phyloP scores from a whole-genome alignment of 2,113 vertebrate species.

The Symphodus melops region DNA sequence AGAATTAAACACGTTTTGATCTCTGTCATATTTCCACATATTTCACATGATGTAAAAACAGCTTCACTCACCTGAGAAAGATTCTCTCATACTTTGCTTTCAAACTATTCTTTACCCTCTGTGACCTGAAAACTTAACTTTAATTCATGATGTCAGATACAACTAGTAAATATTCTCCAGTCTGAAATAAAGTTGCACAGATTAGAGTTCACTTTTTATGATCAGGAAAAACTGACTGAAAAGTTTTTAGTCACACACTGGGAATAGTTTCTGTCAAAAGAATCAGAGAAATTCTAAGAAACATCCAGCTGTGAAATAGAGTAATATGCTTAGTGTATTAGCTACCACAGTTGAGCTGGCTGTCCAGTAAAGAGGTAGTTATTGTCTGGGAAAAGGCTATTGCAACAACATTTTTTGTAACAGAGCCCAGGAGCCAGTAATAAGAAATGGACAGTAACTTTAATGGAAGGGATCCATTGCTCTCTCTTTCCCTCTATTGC shows the following conservation, averaged over 20 bases:
- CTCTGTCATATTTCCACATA: too few relatives aligned
- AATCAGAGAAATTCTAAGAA: constrained; percentile 61
- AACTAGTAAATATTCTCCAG: constrained; percentile 22
- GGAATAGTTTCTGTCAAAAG: constrained; percentile 67
- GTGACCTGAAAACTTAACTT: constrained; percentile 6
- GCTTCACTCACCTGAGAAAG: too few relatives aligned
- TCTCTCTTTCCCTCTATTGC: constrained; percentile 33
- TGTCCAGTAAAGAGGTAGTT: constrained; percentile 42
- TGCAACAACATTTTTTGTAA: constrained; percentile 54
- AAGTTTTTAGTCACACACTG: constrained; percentile 49
- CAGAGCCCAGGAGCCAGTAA: constrained; percentile 48
- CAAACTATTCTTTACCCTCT: too few relatives aligned
- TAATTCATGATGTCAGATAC: constrained; percentile 5
- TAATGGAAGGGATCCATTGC: constrained; percentile 35
- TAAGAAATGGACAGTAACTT: constrained; percentile 57
- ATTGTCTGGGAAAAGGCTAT: constrained; percentile 58
- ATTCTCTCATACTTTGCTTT: too few relatives aligned
- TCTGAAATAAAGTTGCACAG: constrained; percentile 26
- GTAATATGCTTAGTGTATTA: constrained; percentile 67
- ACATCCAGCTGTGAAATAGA: constrained; percentile 69
- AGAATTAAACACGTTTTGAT: too few relatives aligned
- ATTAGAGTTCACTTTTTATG: constrained; percentile 41
- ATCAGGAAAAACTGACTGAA: constrained; percentile 48
- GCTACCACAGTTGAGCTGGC: constrained; percentile 39
- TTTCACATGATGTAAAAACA: too few relatives aligned